Conservation (phyloP, 2,113 vertebrate species). For the Orthonyx spaldingii region DNA sequence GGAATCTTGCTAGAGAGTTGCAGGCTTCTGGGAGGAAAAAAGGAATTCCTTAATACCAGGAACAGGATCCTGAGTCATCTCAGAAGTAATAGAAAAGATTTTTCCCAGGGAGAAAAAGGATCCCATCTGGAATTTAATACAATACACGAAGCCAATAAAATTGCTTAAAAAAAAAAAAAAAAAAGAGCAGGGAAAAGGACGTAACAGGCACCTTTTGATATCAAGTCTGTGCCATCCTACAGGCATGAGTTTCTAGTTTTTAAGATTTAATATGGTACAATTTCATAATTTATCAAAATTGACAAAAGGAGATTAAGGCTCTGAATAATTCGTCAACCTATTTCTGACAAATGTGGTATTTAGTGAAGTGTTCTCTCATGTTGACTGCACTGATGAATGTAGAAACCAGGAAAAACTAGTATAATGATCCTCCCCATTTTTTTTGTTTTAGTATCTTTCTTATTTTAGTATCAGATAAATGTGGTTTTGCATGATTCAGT, state of each 20-base stretch:
- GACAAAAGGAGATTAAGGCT: background rate
- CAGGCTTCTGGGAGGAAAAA: background rate
- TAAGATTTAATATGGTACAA: background rate
- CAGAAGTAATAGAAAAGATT: background rate
- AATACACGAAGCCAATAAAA: background rate
- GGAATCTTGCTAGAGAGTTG: background rate
- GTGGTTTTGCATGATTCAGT: background rate
- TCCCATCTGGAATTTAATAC: background rate
- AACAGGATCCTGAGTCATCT: background rate
- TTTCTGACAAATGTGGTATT: background rate
- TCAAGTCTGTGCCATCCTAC: background rate
- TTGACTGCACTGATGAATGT: background rate
- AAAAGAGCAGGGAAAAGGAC: background rate
- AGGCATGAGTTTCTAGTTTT: background rate
- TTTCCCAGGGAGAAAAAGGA: background rate
- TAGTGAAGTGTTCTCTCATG: background rate
- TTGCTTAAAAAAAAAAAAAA: background rate
- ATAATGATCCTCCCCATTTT: background rate
- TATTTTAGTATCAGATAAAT: too few species aligned
- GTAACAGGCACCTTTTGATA: background rate
- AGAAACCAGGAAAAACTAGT: background rate
- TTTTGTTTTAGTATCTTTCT: too few species aligned
- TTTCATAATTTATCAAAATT: background rate
- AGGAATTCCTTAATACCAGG: background rate
- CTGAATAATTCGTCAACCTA: background rate